A percentile compares a stretch with the other conserved stretches of the same genome.
Evolutionary conservation across 2,888 invertebrate species (phyloP).

Genomic region (Colostygia pectinataria): DNA sequence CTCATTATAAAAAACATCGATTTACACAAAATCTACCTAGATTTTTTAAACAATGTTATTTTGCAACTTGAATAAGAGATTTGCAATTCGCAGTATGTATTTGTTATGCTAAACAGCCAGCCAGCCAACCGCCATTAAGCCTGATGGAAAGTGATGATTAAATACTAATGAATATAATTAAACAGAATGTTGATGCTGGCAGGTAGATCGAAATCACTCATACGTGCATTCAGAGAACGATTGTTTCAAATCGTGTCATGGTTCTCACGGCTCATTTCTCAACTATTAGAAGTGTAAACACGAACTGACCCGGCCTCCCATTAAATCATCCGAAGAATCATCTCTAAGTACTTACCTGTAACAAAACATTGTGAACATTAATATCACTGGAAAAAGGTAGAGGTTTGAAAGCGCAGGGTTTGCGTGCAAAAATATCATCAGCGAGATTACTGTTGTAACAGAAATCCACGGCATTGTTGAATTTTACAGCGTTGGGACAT

Average conservation of each 20-base stretch:
- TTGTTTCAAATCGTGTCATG: conserved; percentile 42
- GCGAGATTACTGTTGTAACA: conserved; percentile 22
- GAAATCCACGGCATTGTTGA: conserved; percentile 28
- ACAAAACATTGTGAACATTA: conserved; percentile 42
- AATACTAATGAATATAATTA: conserved; percentile 6
- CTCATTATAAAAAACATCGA: neutral
- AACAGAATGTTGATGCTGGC: conserved; percentile 1
- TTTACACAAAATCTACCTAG: neutral
- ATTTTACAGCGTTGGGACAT: conserved; percentile 31
- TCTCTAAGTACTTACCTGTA: conserved; percentile 57
- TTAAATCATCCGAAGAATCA: conserved; percentile 20
- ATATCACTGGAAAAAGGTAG: conserved; percentile 15
- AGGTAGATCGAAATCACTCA: conserved; percentile 10
- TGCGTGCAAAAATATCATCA: conserved; percentile 25
- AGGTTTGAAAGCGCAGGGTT: conserved; percentile 16
- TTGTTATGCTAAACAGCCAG: conserved; percentile 3
- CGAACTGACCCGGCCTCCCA: conserved; percentile 41
- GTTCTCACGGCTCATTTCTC: conserved; percentile 65
- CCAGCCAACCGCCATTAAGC: conserved; percentile 1
- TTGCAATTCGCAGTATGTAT: neutral
- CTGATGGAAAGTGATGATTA: conserved; percentile 15
- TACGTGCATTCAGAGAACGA: conserved; percentile 27
- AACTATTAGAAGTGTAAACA: conserved; percentile 48
- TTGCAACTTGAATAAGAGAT: neutral
- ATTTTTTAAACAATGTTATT: neutral